Evolutionary conservation across 2,113 vertebrate genomes (phyloP).

Genomic region (Indicator maculatus): DNA sequence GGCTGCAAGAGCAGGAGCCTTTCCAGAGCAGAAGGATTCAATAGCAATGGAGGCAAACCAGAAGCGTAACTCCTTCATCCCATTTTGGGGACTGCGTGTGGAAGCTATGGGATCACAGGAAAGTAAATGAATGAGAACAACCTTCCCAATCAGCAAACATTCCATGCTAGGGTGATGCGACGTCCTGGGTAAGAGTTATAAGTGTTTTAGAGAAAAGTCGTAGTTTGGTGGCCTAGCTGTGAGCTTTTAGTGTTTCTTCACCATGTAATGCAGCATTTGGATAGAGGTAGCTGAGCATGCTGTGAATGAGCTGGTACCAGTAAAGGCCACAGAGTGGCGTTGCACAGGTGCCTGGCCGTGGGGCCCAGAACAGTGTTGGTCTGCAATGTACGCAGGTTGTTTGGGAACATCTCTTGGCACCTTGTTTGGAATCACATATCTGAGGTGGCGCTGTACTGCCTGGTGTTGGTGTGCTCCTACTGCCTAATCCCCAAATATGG

Average conservation of each 20-base stretch:
- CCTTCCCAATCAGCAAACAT: not conserved
- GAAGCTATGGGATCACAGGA: fast-evolving
- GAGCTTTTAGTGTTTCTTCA: not conserved
- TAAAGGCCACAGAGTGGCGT: not conserved
- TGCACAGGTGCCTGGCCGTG: not conserved
- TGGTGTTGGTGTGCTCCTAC: not conserved
- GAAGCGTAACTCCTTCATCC: not conserved
- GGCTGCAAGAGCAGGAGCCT: not conserved
- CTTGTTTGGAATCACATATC: not conserved
- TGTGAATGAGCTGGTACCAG: not conserved
- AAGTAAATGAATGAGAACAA: not conserved
- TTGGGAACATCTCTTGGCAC: not conserved
- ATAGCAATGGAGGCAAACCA: not conserved
- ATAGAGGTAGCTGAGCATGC: not conserved
- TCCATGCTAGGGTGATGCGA: fast-evolving
- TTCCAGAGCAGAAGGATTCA: not conserved
- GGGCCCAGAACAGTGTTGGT: no score
- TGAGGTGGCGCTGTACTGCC: not conserved
- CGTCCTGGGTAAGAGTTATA: not conserved
- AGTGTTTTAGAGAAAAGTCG: not conserved
- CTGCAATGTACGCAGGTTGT: not conserved
- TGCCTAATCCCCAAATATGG: fast-evolving
- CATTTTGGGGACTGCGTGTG: not conserved
- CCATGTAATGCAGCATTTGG: fast-evolving
- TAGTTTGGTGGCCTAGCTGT: not conserved